These are phyloP conservation scores for Notodonta dromedarius DNA, from an alignment of 2,888 invertebrate genomes.

Conservation along the genomic window DNA sequence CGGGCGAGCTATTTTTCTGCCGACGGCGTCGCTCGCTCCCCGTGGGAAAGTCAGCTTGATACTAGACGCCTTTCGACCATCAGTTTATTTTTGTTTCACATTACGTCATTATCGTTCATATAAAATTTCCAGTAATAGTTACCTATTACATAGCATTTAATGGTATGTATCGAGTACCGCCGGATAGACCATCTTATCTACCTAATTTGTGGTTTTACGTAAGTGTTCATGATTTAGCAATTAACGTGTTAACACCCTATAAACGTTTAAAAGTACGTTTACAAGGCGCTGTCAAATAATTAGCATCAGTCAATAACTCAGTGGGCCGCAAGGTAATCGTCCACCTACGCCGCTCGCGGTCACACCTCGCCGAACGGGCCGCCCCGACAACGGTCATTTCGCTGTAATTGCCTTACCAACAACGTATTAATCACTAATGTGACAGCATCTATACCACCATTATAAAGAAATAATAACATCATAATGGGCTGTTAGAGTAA, in stretches of 20 bases:
- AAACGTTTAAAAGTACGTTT: constrained; percentile 54
- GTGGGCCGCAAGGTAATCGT: constrained; percentile 60
- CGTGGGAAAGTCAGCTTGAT: constrained; percentile 70
- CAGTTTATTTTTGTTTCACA: neutral
- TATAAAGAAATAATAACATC: constrained; percentile 61
- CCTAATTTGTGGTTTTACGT: neutral
- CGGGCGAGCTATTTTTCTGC: constrained; percentile 75
- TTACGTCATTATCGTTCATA: neutral
- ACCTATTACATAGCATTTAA: neutral
- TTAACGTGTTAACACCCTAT: constrained; percentile 49
- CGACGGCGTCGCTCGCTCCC: constrained; percentile 58
- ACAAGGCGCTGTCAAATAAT: constrained; percentile 69
- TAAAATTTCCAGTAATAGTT: neutral
- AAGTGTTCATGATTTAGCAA: constrained; percentile 40
- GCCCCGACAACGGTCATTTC: constrained; percentile 60
- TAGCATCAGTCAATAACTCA: constrained; percentile 70
- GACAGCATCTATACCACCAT: constrained; percentile 67
- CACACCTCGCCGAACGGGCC: constrained; percentile 55
- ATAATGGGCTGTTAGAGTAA: constrained; percentile 53
- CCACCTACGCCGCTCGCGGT: constrained; percentile 52
- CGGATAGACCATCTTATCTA: neutral
- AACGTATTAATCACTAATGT: constrained; percentile 76
- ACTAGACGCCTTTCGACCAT: constrained; percentile 19
- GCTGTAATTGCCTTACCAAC: constrained; percentile 69
- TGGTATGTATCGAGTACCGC: no score